Evolutionary conservation across 2,113 vertebrate genomes (phyloP).

Genomic region (Macroglossus sobrinus): DNA sequence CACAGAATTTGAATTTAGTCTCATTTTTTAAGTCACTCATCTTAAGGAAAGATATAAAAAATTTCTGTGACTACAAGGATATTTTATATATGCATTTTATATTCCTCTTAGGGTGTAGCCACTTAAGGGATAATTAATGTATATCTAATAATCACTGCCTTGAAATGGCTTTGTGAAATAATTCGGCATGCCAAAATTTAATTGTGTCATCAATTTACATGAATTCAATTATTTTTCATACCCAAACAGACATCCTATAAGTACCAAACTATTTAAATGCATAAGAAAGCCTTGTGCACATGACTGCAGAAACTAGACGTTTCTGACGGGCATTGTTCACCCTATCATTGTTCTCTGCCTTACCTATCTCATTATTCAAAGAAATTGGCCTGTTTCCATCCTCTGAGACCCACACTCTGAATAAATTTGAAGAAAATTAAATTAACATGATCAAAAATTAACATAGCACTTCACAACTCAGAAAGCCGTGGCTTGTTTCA

Average conservation of each 20-base stretch:
- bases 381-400: not conserved
- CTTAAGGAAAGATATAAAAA: not conserved
- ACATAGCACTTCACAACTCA: not conserved
- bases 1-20: not conserved
- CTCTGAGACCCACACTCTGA: not conserved
- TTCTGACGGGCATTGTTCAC: not conserved
- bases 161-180: not conserved
- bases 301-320: not conserved
- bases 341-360: not conserved
- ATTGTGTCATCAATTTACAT: not conserved
- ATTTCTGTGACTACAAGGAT: not conserved
- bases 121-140: not conserved
- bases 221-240: not conserved
- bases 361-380: not conserved
- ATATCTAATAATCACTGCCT: not conserved
- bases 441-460: not conserved
- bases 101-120: not conserved
- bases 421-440: not conserved
- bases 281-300: not conserved
- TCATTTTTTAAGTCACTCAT: not conserved
- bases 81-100: not conserved
- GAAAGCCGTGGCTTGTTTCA: not conserved
- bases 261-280: not conserved
- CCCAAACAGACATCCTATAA: not conserved
- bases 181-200: not conserved